phyloP scores from a whole-genome alignment of 2,113 vertebrate species.

The Tretioscincus oriximinensis region DNA sequence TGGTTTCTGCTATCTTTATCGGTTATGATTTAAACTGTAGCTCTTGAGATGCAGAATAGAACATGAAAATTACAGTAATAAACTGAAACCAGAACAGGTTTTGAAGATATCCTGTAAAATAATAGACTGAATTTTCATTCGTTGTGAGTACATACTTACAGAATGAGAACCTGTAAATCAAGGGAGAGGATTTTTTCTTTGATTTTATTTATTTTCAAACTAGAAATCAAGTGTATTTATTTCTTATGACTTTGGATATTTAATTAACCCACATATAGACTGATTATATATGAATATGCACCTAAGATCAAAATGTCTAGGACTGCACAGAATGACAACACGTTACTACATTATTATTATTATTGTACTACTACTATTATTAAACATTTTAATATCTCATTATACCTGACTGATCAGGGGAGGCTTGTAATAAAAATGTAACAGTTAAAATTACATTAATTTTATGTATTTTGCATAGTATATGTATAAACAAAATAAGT shows the following conservation, averaged over 20 bases:
- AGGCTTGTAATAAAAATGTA: too few relatives aligned
- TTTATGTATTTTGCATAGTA: too few relatives aligned
- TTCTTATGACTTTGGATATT: background rate
- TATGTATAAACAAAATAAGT: too few relatives aligned
- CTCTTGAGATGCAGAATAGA: background rate
- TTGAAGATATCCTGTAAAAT: background rate
- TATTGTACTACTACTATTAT: too few relatives aligned
- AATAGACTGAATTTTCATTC: background rate
- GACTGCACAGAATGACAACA: too few relatives aligned
- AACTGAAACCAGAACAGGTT: background rate
- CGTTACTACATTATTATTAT: too few relatives aligned
- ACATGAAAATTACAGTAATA: background rate
- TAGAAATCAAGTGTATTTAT: background rate
- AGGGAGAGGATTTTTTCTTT: background rate
- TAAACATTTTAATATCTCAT: too few relatives aligned
- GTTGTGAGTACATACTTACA: background rate
- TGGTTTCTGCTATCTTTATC: conserved; percentile 2
- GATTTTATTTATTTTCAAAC: background rate
- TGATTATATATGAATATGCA: background rate
- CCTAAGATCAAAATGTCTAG: too few relatives aligned
- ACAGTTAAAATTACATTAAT: too few relatives aligned
- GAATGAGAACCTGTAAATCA: background rate
- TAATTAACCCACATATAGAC: background rate
- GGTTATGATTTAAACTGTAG: conserved; percentile 10
- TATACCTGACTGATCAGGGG: too few relatives aligned